These are phyloP conservation scores for Heteronetta atricapilla DNA, from an alignment of 2,113 vertebrate genomes.

Conservation along the genomic window DNA sequence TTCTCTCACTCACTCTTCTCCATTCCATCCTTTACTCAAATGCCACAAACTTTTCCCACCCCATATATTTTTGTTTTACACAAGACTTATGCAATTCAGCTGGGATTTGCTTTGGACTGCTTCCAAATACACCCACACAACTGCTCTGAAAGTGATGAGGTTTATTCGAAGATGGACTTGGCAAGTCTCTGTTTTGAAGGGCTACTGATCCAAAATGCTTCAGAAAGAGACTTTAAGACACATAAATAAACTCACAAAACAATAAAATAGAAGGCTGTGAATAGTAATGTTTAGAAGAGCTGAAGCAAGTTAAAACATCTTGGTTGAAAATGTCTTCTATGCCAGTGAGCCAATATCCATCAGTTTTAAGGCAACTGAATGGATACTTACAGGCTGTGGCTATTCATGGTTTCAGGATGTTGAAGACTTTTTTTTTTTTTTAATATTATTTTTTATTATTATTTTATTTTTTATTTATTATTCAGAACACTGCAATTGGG, in stretches of 20 bases:
- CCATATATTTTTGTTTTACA: conserved; percentile 40
- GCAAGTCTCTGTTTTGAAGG: not conserved
- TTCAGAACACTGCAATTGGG: not conserved
- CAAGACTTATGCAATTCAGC: conserved; percentile 14
- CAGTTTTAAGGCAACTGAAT: not conserved
- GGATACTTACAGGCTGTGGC: not conserved
- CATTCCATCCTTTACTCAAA: not conserved
- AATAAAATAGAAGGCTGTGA: not conserved
- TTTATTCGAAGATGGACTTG: conserved; percentile 13
- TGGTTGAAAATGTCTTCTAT: not conserved
- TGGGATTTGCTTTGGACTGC: conserved; percentile 44
- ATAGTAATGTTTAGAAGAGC: not conserved
- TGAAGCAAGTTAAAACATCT: not conserved
- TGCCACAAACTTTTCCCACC: not conserved
- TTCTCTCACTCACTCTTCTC: not conserved
- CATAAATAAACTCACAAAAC: not conserved
- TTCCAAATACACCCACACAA: conserved; percentile 52
- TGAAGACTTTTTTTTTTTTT: not conserved
- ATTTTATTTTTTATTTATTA: not conserved
- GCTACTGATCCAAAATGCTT: not conserved
- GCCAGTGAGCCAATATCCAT: accelerated
- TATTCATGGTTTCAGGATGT: not conserved
- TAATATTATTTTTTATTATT: too few relatives aligned
- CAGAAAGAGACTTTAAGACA: not conserved
- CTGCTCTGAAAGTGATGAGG: conserved; percentile 3